A percentile compares a stretch with the other conserved stretches of the same genome.
phyloP scores from a whole-genome alignment of 64 coral and sea anemone genomes.

The Trachythela sp. region DNA sequence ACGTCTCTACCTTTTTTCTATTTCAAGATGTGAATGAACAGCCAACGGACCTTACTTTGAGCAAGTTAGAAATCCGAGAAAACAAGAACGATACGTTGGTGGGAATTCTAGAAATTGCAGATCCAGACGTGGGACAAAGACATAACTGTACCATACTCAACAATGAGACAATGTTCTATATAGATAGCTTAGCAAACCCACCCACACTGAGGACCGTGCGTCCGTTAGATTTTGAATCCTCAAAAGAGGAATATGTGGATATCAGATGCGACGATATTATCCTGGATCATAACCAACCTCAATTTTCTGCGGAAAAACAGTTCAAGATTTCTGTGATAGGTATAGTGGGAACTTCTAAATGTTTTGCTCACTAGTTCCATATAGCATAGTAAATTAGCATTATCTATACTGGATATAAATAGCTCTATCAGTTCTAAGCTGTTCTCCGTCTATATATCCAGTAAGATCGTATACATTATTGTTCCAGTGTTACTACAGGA shows the following conservation, averaged over 20 bases:
- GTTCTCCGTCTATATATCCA: not conserved
- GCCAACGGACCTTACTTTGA: slow-evolving; percentile 41
- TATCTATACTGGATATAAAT: not conserved
- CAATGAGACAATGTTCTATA: not conserved
- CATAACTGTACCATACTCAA: slow-evolving; percentile 42
- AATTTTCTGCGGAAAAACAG: not conserved
- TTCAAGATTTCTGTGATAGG: not conserved
- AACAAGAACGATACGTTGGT: slow-evolving; percentile 59
- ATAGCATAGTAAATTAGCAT: not conserved
- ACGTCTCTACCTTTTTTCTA: slow-evolving; percentile 19
- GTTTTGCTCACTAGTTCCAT: no score
- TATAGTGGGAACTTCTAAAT: no score
- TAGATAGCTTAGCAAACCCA: not conserved
- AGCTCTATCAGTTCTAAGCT: not conserved
- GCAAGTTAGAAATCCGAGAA: slow-evolving; percentile 36
- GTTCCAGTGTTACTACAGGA: no score
- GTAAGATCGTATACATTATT: no score
- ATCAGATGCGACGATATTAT: slow-evolving; percentile 10
- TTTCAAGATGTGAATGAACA: slow-evolving; percentile 81
- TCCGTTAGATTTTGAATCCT: not conserved
- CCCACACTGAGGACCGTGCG: not conserved
- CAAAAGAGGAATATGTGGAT: not conserved
- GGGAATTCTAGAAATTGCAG: slow-evolving; percentile 59
- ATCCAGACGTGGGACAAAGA: slow-evolving; percentile 58
- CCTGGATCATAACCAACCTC: not conserved